Evolutionary conservation across 2,797 vertebrate genomes (phyloP).

Genomic region (Heteromormyrus szaboi): DNA sequence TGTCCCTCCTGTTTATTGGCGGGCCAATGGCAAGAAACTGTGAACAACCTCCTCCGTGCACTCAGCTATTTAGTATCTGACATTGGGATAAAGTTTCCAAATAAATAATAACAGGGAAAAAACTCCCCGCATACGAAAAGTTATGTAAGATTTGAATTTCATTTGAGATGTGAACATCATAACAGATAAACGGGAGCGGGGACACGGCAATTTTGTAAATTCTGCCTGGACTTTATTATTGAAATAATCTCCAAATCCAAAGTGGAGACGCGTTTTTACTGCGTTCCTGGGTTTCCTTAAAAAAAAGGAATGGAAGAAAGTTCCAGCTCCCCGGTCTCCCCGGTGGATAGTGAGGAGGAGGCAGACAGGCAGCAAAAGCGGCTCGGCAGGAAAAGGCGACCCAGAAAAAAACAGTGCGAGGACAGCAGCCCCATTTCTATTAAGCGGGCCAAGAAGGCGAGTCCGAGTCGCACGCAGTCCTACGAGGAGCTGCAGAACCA

Average conservation of each 20-base stretch:
- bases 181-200: neutral
- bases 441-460: slow-evolving; percentile 64
- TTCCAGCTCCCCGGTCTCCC: slow-evolving; percentile 68
- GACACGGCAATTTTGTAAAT: neutral
- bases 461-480: slow-evolving; percentile 62
- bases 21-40: slow-evolving; percentile 62
- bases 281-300: slow-evolving; percentile 62
- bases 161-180: slow-evolving; percentile 20
- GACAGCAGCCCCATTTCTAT: slow-evolving; percentile 61
- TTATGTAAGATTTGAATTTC: slow-evolving; percentile 43
- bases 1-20: slow-evolving; percentile 71
- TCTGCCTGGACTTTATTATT: slow-evolving; percentile 26
- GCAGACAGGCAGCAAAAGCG: slow-evolving; percentile 63
- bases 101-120: slow-evolving; percentile 59
- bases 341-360: slow-evolving; percentile 76
- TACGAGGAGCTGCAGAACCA: slow-evolving; percentile 78
- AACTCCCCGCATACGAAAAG: slow-evolving; percentile 50
- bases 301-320: slow-evolving; percentile 71
- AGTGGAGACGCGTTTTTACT: slow-evolving; percentile 56
- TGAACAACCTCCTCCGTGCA: slow-evolving; percentile 71
- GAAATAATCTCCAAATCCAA: slow-evolving; percentile 57
- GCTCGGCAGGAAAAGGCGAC: slow-evolving; percentile 61
- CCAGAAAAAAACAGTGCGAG: slow-evolving; percentile 65
- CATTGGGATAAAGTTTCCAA: slow-evolving; percentile 81
- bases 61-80: slow-evolving; percentile 88